Evolutionary conservation across 2,113 vertebrate genomes (phyloP).

Genomic region (Piaya cayana): DNA sequence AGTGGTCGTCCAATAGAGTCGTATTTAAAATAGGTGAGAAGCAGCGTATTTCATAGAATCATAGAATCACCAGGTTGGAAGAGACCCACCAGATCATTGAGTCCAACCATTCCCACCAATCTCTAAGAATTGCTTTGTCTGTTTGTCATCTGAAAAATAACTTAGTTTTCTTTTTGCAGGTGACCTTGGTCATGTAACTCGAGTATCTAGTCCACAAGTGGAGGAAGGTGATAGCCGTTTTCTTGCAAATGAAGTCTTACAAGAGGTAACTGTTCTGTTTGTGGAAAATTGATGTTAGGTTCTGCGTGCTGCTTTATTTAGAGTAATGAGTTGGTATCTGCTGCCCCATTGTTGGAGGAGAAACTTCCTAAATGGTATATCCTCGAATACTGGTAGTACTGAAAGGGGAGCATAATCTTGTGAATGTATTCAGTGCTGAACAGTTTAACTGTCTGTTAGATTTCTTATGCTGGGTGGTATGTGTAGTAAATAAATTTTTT

Average conservation of each 20-base stretch:
- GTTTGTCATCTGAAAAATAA: neutral
- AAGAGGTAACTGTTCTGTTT: constrained; percentile 83
- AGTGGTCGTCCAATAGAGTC: constrained; percentile 82
- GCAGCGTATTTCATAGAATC: no score
- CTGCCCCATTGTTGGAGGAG: neutral
- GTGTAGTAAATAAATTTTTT: neutral
- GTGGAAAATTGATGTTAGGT: neutral
- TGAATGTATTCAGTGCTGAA: neutral
- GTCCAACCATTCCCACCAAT: no score
- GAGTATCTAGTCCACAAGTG: constrained; percentile 92
- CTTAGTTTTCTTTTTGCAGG: constrained; percentile 71
- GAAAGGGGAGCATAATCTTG: neutral
- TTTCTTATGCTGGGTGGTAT: neutral
- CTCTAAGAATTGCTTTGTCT: neutral
- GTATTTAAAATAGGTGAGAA: constrained; percentile 94
- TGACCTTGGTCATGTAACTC: constrained; percentile 96
- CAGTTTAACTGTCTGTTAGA: neutral
- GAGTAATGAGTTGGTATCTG: neutral
- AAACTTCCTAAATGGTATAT: neutral
- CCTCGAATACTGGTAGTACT: neutral
- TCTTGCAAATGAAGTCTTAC: constrained; percentile 95
- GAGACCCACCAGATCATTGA: no score
- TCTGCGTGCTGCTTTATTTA: neutral
- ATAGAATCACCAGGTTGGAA: no score
- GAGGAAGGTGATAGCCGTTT: constrained; percentile 98